Evolutionary conservation across 2,797 vertebrate species (phyloP).

Genomic region (Acrossocheilus fasciatus): DNA sequence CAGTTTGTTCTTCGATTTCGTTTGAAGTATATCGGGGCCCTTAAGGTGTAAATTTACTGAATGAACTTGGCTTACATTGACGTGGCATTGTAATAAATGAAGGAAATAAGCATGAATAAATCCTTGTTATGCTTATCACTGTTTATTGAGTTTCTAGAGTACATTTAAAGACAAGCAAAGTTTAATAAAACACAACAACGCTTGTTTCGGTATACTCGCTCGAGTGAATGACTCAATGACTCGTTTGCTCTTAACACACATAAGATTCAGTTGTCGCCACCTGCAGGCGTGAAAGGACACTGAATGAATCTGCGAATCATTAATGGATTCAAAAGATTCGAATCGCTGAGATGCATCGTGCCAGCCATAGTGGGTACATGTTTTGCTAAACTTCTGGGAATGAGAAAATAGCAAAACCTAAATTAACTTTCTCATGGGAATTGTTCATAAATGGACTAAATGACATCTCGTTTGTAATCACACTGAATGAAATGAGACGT

Average conservation of each 20-base stretch:
- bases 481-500: not conserved
- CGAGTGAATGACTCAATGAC: not conserved
- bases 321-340: not conserved
- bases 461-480: not conserved
- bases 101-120: not conserved
- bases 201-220: not conserved
- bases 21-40: too few species aligned
- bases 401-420: not conserved
- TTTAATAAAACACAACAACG: not conserved
- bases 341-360: not conserved
- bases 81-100: not conserved
- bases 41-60: not conserved
- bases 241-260: not conserved
- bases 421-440: not conserved
- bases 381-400: not conserved
- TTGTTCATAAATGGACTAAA: not conserved
- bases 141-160: not conserved
- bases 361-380: not conserved
- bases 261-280: not conserved
- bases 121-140: not conserved
- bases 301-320: not conserved
- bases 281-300: not conserved
- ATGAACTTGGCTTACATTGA: not conserved
- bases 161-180: not conserved
- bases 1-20: too few species aligned